Base-by-base conservation (phyloP, 2,888 invertebrate genomes). In the Axea sp. region DNA sequence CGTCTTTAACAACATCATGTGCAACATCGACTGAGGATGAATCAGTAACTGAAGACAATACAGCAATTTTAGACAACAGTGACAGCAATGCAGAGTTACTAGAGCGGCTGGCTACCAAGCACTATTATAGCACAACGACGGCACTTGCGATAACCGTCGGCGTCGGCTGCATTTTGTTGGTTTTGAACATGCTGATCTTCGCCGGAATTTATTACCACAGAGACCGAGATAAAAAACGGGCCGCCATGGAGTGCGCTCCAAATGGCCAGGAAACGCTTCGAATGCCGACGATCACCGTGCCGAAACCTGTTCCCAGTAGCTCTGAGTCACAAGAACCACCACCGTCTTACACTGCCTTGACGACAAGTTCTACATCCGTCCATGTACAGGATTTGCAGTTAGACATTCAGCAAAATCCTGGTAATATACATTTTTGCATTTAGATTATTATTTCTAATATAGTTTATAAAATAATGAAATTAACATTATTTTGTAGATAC, bases 81-180 rank as follows among this genome's bases (percentile, higher is more conserved):
- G 89, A 51, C 62, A 89, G 89, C 76, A 89, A 89, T 59, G 89
- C 89, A 5, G 90, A 90, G 77, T 82, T 90, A 4, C 84, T 90
- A 0, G 90, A 90, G 76, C 86, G 89, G 65, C 82, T 90, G 31
- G 90, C 90, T 3, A 90, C 90, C 0, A 88, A 90, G 35, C 90
- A 90, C 80, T 91, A 90, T 82, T 90, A 90, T 82, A 93, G 93
- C 81, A 93, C 94, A 82, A 93, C 93, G 1, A 93, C 94, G 33
- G 94, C 94, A 1, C 89, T 94, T 45, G 93, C 93, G 0, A 93
- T 94, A 75, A 94, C 94, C 1, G 92, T 93, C 4, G 93, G 93
- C 4, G 92, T 93, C 0, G 93, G 93, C 7, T 93, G 93, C 84
- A 91, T 93, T 76, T 90, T 93, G 17, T 88, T 93, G 12, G 91